Base-by-base conservation (phyloP, 2,888 invertebrate species). In the Didymodactylos carnosus region DNA sequence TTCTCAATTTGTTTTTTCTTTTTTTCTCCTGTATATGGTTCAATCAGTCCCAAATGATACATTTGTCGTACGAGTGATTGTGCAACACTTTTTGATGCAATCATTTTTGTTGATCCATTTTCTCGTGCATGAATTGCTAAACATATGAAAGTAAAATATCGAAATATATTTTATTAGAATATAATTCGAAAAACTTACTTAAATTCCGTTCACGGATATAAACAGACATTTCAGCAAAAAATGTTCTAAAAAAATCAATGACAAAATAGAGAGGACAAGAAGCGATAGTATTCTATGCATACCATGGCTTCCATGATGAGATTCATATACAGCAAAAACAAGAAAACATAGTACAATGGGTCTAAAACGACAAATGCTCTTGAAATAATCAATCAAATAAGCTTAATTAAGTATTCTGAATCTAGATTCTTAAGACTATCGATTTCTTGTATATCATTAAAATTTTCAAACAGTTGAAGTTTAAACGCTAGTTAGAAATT, bases 51-150 rank as follows among this genome's bases (percentile, higher is more conserved):
- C 77, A 94, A 87, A 86, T 97, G 95, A 84, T 89, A 97, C 46
- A 97, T 84, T 80, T 97, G 97, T 3, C 97, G 86, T 0, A 98
- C 92, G 23, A 98, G 85, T 0, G 95, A 95, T 49, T 98, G 84
- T 0, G 97, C 95, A 82, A 95, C 97, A 27, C 92, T 92, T 83
- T 94, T 94, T 80, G 94, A 94, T 0, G 97, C 94, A 0, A 91
- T 89, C 82, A 94, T 94, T 82, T 98, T 98, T 82, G 92, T 97
- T 0, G 94, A 95, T 0, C 93, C 97, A 14, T 91, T 90, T 83
- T 97, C 97, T 73, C 92, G 87, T 0, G 92, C 94, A 76, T 79
- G 79, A n/a, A 87, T 78, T 75, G 80, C 86, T 86, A 78, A 14
- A 78, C n/a, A n/a, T n/a, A n/a, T n/a, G n/a, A 76, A 73, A 73